Base-by-base conservation (phyloP, 2,797 vertebrate species). In the Spinus olivaceus region DNA sequence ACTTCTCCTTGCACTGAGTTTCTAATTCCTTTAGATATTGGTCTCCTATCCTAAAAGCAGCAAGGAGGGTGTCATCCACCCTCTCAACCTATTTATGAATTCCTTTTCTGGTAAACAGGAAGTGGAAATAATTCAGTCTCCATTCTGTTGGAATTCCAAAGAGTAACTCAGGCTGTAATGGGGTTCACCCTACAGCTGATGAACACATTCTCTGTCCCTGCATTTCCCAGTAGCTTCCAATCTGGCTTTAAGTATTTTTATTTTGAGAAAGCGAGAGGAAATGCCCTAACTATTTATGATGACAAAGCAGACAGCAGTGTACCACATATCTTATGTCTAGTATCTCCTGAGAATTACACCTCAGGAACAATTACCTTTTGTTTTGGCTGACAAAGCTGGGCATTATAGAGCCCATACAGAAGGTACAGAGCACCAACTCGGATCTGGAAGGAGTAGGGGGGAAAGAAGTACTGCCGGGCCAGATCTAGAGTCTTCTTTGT, bases 371-470 rank as follows among this genome's bases (percentile, higher is more conserved):
- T 91, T 97, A 99, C 99, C 98, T 98, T 98, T 88, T 99, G 98
- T 46, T 97, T 98, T 20, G 99, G 99, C n/a, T 97, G 94, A 63
- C 97, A 97, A 5, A 97, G 96, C 82, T 99, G 99, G 12, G 96
- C 96, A 53, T 92, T 97, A n/a, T 98, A 99, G 61, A 99, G 94
- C 14, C 98, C 98, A 60, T 99, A 98, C 5, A 99, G 95, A 72
- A 99, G 97, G 88, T 99, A 99, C 53, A 99, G 98, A 4, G 98
- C 99, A 37, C 99, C 99, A 9, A 99, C 99, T 90, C 99, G 96
- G 87, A 99, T 99, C 97, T 99, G 99, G 97, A 99, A 99, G 56
- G 98, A 98, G 33, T 98, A 99, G 0, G 99, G 99, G 4, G 99
- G 99, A 61, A 99, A 92, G 92, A 99, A 98, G 92, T 98, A 99